A percentile compares a stretch with the other conserved stretches of the same genome.
These are phyloP conservation scores for Epirrhoe tristata DNA, from an alignment of 2,888 invertebrate species.

Conservation along the genomic window DNA sequence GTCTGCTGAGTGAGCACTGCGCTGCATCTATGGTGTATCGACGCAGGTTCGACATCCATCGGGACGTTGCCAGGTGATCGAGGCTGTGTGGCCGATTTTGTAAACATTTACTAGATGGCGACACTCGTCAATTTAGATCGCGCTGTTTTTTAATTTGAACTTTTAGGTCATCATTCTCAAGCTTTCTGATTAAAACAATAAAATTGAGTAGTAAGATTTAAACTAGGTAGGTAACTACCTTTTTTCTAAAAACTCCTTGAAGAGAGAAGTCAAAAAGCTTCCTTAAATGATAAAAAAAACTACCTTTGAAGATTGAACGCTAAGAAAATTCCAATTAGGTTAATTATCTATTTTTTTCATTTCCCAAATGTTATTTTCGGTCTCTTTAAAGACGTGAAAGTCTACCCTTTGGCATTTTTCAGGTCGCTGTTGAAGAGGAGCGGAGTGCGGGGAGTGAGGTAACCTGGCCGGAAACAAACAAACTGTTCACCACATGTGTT, in stretches of 20 bases:
- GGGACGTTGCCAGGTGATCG: conserved; percentile 89
- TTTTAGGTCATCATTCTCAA: no score
- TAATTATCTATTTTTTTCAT: no score
- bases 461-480: conserved; percentile 67
- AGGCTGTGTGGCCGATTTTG: conserved; percentile 53
- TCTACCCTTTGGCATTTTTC: conserved; percentile 71
- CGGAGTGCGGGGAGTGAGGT: conserved; percentile 78
- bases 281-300: no score
- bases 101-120: no score
- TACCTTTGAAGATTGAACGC: no score
- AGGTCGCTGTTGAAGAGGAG: conserved; percentile 82
- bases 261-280: no score
- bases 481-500: conserved; percentile 71
- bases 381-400: conserved; percentile 77
- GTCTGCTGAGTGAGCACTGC: conserved; percentile 66
- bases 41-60: conserved; percentile 88
- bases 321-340: no score
- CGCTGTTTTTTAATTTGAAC: background rate
- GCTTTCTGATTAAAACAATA: no score
- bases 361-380: conserved; percentile 7
- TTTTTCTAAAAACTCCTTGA: no score
- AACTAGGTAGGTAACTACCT: no score
- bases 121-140: no score
- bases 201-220: no score
- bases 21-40: conserved; percentile 83